A percentile compares a stretch with the other conserved stretches of the same genome.
These are phyloP conservation scores for Dasyurus viverrinus DNA, from an alignment of 2,113 vertebrate species.

Conservation along the genomic window DNA sequence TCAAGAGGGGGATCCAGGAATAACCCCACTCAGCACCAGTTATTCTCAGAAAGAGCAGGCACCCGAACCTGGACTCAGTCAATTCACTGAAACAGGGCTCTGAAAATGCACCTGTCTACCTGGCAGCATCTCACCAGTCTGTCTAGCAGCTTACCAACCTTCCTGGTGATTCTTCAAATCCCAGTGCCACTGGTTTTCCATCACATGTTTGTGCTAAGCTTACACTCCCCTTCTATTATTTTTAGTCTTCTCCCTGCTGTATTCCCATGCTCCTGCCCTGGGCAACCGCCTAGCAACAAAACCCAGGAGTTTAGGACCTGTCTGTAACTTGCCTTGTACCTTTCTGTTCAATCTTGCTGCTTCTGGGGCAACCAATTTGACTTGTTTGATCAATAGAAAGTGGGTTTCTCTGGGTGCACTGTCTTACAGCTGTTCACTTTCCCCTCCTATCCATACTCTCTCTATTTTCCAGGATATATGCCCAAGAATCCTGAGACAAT, in stretches of 20 bases:
- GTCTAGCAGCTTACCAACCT: neutral
- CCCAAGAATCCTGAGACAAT: neutral
- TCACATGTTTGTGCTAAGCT: neutral
- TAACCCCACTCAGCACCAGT: too few species aligned
- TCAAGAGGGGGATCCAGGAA: neutral
- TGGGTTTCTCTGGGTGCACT: neutral
- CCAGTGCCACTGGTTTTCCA: conserved; percentile 27
- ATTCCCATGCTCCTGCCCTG: conserved; percentile 47
- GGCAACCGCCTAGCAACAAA: conserved; percentile 66
- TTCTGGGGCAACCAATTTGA: neutral
- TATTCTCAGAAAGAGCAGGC: neutral
- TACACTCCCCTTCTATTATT: conserved; percentile 42
- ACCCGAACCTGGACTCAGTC: neutral
- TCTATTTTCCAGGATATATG: neutral
- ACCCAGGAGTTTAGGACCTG: conserved; percentile 44
- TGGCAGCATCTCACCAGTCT: neutral
- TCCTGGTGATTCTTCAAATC: neutral
- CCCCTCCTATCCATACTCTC: neutral
- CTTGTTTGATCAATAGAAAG: neutral
- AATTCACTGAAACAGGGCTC: neutral
- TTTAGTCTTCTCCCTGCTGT: conserved; percentile 59
- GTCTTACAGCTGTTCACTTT: neutral
- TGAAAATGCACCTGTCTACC: neutral
- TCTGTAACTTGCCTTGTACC: conserved; percentile 22
- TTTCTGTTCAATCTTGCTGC: neutral